Conservation (phyloP, 2,113 vertebrate species). For the Rhizomys pruinosus region DNA sequence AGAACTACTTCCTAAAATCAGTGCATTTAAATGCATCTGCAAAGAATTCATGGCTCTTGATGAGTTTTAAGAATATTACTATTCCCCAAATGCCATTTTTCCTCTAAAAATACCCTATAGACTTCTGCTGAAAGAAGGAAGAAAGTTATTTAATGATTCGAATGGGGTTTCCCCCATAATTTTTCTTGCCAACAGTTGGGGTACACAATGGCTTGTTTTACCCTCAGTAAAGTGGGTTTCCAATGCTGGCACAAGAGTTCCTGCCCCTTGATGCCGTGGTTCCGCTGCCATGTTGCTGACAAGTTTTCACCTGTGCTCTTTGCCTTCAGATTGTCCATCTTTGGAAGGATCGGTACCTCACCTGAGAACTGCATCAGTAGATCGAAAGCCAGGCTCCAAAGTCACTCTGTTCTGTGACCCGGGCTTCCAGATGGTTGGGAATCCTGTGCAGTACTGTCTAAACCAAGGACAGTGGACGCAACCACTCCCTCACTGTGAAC, state of each 20-base stretch:
- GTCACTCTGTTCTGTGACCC: slow-evolving; percentile 95
- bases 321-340: slow-evolving; percentile 92
- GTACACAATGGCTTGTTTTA: background rate
- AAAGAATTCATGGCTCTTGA: background rate
- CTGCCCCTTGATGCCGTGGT: background rate
- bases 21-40: background rate
- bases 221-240: background rate
- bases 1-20: background rate
- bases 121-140: slow-evolving; percentile 72
- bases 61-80: slow-evolving; percentile 56
- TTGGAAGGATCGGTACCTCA: slow-evolving; percentile 91
- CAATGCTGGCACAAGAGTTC: background rate
- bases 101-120: background rate
- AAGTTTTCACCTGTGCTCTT: slow-evolving; percentile 60
- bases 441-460: slow-evolving; percentile 93
- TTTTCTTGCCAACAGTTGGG: background rate
- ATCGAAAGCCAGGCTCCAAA: slow-evolving; percentile 92
- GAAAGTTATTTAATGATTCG: slow-evolving; percentile 53
- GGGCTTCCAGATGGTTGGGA: slow-evolving; percentile 96
- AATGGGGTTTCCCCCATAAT: background rate
- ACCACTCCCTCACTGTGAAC: slow-evolving; percentile 94
- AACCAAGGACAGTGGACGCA: slow-evolving; percentile 97
- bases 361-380: slow-evolving; percentile 87
- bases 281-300: background rate
- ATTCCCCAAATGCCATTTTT: slow-evolving; percentile 71